These are phyloP conservation scores for Chloroclysta siterata DNA, from an alignment of 2,888 invertebrate genomes.

Conservation along the genomic window DNA sequence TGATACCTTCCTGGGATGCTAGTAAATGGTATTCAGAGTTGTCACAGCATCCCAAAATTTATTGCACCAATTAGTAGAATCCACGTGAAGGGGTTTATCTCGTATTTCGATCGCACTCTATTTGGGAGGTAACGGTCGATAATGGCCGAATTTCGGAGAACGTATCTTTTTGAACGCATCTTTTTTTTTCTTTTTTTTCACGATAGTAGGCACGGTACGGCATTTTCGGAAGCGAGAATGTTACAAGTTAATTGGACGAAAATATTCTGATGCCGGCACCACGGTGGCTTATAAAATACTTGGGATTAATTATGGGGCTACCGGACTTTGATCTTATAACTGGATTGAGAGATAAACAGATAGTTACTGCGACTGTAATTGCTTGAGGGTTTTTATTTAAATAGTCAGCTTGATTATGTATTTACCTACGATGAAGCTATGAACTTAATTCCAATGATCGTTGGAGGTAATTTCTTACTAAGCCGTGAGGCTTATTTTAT, in stretches of 20 bases:
- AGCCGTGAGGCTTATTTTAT: conserved; percentile 12
- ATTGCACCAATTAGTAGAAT: conserved; percentile 83
- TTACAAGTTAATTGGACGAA: conserved; percentile 83
- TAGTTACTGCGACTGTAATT: conserved; percentile 48
- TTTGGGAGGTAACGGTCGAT: conserved; percentile 82
- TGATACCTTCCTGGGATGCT: conserved; percentile 45
- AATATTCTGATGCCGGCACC: conserved; percentile 69
- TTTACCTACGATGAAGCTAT: conserved; percentile 32
- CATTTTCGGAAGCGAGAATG: conserved; percentile 82
- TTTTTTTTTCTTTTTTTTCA: conserved; percentile 55
- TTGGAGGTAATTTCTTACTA: conserved; percentile 29
- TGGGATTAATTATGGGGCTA: conserved; percentile 74
- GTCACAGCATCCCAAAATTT: conserved; percentile 76
- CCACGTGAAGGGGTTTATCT: conserved; percentile 79
- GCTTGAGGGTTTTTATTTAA: conserved; percentile 43
- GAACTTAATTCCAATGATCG: conserved; percentile 33
- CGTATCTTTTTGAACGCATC: conserved; percentile 57
- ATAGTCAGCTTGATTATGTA: conserved; percentile 40
- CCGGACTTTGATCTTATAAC: conserved; percentile 59
- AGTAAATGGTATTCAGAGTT: conserved; percentile 65
- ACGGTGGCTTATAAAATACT: conserved; percentile 65
- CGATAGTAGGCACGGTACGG: conserved; percentile 36
- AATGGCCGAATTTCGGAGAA: conserved; percentile 80
- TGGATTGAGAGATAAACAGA: conserved; percentile 56
- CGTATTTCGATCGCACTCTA: conserved; percentile 72